Evolutionary conservation across 2,888 invertebrate genomes (phyloP).

Genomic region (Sesia bembeciformis): DNA sequence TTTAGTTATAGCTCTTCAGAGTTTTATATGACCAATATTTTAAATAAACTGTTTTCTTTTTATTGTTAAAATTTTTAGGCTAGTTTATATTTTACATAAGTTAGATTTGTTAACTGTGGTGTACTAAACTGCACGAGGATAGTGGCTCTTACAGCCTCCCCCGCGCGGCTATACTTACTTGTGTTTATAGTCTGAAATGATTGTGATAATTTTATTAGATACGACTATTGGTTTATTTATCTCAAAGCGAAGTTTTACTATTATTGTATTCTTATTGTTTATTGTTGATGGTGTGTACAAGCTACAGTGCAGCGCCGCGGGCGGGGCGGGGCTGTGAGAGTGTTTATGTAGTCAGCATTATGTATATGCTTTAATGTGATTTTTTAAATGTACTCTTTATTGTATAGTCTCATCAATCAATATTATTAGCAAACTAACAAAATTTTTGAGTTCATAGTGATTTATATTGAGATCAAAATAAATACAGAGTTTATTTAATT

Average conservation of each 20-base stretch:
- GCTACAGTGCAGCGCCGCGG: conserved; percentile 13
- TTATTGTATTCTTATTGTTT: conserved; percentile 60
- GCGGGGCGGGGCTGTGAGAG: conserved; percentile 34
- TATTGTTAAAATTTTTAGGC: conserved; percentile 75
- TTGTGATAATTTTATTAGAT: conserved; percentile 54
- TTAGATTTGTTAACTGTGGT: conserved; percentile 74
- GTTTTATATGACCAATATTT: conserved; percentile 69
- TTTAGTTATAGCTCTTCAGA: conserved; percentile 73
- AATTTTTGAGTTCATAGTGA: conserved; percentile 68
- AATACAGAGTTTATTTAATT: conserved; percentile 75
- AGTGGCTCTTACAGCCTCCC: conserved; percentile 65
- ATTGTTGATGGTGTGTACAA: conserved; percentile 34
- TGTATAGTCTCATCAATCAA: conserved; percentile 69
- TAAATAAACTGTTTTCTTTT: conserved; percentile 56
- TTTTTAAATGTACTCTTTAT: conserved; percentile 75
- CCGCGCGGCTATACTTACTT: conserved; percentile 45
- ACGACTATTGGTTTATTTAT: conserved; percentile 51
- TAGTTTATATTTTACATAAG: conserved; percentile 71
- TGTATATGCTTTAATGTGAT: conserved; percentile 76
- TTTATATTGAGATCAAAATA: conserved; percentile 69
- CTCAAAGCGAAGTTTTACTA: conserved; percentile 17
- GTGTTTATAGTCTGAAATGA: conserved; percentile 65
- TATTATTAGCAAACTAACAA: conserved; percentile 73
- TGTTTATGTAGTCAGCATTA: conserved; percentile 74
- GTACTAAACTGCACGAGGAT: conserved; percentile 67